Conservation (phyloP, 2,797 vertebrate genomes). For the Emydoidea blandingii region DNA sequence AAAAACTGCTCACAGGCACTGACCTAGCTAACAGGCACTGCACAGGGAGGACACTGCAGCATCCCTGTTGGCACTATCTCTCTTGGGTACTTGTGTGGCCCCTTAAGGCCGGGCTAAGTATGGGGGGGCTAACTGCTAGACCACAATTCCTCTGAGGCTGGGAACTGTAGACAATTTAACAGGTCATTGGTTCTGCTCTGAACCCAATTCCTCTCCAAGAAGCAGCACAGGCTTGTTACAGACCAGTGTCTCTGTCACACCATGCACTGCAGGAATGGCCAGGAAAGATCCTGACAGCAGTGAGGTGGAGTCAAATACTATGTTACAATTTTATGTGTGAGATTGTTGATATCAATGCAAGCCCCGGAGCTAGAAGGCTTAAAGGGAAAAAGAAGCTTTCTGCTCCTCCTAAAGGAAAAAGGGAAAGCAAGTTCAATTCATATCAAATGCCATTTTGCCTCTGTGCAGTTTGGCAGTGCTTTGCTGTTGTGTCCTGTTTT, state of each 20-base stretch:
- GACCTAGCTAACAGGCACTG: not conserved
- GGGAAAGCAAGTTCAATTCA: not conserved
- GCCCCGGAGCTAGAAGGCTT: not conserved
- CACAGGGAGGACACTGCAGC: not conserved
- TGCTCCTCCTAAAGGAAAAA: not conserved
- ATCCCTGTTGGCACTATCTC: not conserved
- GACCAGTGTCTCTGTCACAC: too few species aligned
- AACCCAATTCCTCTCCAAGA: not conserved
- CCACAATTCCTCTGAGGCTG: not conserved
- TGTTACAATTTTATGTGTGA: not conserved
- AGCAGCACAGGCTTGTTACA: not conserved
- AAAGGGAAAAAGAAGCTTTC: not conserved
- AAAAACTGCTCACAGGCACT: fast-evolving
- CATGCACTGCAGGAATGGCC: not conserved
- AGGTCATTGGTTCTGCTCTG: not conserved
- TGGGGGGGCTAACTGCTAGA: not conserved
- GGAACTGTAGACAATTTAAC: not conserved
- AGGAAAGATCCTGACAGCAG: not conserved
- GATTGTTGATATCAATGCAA: not conserved
- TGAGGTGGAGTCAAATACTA: not conserved
- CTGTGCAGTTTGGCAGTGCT: not conserved
- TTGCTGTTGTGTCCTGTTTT: not conserved
- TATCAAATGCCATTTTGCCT: not conserved
- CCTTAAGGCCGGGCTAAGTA: not conserved
- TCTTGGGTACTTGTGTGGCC: not conserved